Conservation (phyloP, 2,888 invertebrate species). For the Melieria picta region DNA sequence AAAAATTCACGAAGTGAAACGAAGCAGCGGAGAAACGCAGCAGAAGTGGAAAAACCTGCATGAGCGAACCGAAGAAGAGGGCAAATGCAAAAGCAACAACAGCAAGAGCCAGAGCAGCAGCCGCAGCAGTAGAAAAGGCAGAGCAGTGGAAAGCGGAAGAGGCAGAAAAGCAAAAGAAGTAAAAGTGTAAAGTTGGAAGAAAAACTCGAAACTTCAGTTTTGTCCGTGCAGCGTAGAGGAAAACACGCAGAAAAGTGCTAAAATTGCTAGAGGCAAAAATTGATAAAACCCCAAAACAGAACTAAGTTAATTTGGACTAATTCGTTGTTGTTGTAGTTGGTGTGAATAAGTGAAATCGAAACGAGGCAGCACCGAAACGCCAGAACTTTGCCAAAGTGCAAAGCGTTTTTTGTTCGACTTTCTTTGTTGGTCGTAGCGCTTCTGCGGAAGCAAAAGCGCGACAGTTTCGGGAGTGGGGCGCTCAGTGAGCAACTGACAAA, state of each 20-base stretch:
- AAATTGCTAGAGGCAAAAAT: no score
- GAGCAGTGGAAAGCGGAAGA: conserved; percentile 26
- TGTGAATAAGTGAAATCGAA: no score
- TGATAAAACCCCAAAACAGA: no score
- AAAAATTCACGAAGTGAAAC: conserved; percentile 1
- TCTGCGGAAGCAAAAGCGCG: no score
- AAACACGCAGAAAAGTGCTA: background rate
- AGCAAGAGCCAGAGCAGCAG: conserved; percentile 31
- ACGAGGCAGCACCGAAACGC: no score
- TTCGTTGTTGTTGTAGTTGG: no score
- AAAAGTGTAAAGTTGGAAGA: conserved; percentile 34
- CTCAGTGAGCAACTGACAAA: background rate
- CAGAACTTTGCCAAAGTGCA: no score
- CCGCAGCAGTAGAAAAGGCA: conserved; percentile 28
- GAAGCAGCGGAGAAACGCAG: conserved; percentile 37
- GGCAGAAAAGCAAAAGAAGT: conserved; percentile 19
- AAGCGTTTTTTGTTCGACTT: no score
- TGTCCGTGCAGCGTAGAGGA: conserved; percentile 6
- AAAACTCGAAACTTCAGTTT: conserved; percentile 5
- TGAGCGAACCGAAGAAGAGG: conserved; percentile 38
- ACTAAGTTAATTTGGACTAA: no score
- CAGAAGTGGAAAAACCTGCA: conserved; percentile 44
- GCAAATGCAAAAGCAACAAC: conserved; percentile 34
- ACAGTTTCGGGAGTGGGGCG: no score
- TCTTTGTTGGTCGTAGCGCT: no score